Evolutionary conservation across 1,140 invertebrate species (phyloP), one percentile per base, ranked within the genome.

Genomic region (Alviniconcha marisindica): DNA sequence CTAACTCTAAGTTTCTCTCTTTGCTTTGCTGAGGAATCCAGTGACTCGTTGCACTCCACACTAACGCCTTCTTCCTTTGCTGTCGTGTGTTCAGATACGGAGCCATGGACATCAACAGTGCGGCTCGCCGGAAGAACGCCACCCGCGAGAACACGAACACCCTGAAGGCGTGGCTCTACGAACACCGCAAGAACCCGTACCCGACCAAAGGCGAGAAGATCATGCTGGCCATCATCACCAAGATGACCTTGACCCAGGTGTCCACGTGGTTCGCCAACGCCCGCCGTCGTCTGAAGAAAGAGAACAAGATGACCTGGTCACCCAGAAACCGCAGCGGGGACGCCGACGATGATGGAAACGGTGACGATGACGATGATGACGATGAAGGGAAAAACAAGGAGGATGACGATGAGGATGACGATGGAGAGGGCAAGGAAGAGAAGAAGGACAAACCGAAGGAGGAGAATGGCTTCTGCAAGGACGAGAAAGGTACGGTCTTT

Each of bases 261-360:
- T 92, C 91, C 71, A 93, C 92, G 71, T 93, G 92, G 92, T 93
- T 93, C 77, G 92, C 92, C 36, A 93, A 93, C 83, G 93, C 92
- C 77, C 60, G 93, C 71, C 85, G 93, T 38, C 86, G 93, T 28
- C 87, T 93, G 28, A 99, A 99, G 94, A 99, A 99, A 92, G 98
- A 99, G 94, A 99, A 99, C 94, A 99, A 99, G 93, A 99, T 99
- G 98, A 99, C 98, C 51, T 99, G 97, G 97, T 97, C 97, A 90
- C 97, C 97, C 63, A 96, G 97, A 91, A 97, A 97, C 93, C 96
- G 97, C 93, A 97, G 96, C 28, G 97, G 97, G 86, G 96, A 97
- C 90, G 89, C 89, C 28, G 91, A 92, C 73, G 91, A 90, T 51
- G 91, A 91, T 56, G 90, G 90, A 42, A 88, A 88, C 66, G 87